Base-by-base conservation (phyloP, 2,113 vertebrate species). In the Forbesichthys agassizii region DNA sequence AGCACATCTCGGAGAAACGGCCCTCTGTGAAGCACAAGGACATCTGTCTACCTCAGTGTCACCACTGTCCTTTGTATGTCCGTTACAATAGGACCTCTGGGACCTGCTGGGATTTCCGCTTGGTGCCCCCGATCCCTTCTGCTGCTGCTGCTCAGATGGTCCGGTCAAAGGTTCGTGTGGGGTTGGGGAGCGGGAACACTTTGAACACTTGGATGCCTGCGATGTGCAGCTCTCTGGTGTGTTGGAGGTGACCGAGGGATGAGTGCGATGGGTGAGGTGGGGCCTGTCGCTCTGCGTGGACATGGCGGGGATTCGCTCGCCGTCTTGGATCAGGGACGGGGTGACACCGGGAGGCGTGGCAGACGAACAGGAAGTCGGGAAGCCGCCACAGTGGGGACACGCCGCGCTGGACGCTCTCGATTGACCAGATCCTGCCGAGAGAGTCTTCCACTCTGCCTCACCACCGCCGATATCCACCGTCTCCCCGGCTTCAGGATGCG, bases 331-430 rank as follows among this genome's bases (percentile, higher is more conserved):
- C 8, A 55, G 18, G 0, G 61, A 46, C 11, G 76, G 56, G 5
- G 73, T 73, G 0, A 33, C 18, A 0, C 52, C 71, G n/a, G 79
- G 54, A 48, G 73, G 62, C 49, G 84, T 88, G 58, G 54, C 61
- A 59, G 66, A 60, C 20, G 33, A 11, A n/a, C 51, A 53, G 57
- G 72, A 66, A 13, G 1, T 42, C 42, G 77, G 69, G 36, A 33
- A 86, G 11, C 86, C 88, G 1, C 87, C 79, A 68, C 90, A 92
- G 4, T 87, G 62, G 2, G 68, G 27, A 72, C 90, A 92, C 14
- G 80, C n/a, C 27, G 27, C 2, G 47, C 77, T 82, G 12, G 85
- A 78, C 33, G 68, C 6, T 0, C 14, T 27, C 52, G 85, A 88
- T 11, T 51, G 83, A n/a, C 7, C 49, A 54, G 78, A 78, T 57